phyloP scores from a whole-genome alignment of 2,888 invertebrate genomes.

The Melikaiella ostensackeni region DNA sequence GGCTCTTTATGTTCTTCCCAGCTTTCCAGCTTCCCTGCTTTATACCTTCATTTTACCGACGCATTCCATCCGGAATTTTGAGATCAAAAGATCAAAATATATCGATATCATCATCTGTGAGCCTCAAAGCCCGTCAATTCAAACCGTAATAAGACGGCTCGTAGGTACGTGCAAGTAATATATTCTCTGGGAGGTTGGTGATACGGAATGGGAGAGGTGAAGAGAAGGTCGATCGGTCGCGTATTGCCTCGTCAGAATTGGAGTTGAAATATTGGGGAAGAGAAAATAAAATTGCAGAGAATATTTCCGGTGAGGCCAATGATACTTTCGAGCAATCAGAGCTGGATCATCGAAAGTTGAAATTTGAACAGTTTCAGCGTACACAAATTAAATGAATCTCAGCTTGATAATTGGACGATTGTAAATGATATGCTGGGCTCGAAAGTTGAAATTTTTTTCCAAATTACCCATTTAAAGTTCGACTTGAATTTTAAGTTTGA shows the following conservation, averaged over 20 bases:
- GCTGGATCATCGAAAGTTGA: too few species aligned
- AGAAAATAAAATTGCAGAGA: constrained; percentile 13
- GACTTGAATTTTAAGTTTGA: too few species aligned
- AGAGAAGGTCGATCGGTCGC: constrained; percentile 22
- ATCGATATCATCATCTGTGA: constrained; percentile 55
- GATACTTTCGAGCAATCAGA: not conserved
- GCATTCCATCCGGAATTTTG: constrained; percentile 10
- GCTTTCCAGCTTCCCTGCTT: constrained; percentile 36
- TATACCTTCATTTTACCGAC: constrained; percentile 33
- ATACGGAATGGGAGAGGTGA: constrained; percentile 1
- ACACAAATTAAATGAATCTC: too few species aligned
- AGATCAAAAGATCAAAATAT: constrained; percentile 61
- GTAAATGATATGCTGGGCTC: too few species aligned
- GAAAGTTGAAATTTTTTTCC: too few species aligned
- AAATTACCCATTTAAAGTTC: too few species aligned
- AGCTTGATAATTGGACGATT: too few species aligned
- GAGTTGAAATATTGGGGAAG: constrained; percentile 8
- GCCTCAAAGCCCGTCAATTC: constrained; percentile 49
- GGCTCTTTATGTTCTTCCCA: constrained; percentile 21
- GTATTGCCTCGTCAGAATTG: constrained; percentile 10
- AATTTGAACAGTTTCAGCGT: too few species aligned
- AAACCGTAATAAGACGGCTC: constrained; percentile 51
- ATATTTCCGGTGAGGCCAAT: constrained; percentile 7
- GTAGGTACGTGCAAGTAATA: constrained; percentile 43
- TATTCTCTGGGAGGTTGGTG: constrained; percentile 33